Conservation (phyloP, 2,888 invertebrate species). For the Ctena decussata region DNA sequence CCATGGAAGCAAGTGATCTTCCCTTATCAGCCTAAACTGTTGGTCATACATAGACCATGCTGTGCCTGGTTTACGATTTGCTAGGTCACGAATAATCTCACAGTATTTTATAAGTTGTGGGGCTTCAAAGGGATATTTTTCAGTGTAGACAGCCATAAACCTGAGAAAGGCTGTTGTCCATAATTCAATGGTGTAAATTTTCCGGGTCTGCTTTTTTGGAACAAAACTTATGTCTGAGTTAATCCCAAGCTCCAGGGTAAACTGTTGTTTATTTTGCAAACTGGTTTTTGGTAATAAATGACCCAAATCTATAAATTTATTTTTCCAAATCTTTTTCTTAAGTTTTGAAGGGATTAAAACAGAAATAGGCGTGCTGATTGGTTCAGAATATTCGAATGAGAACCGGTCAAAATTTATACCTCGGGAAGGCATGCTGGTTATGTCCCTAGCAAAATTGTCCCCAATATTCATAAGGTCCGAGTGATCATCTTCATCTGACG, state of each 20-base stretch:
- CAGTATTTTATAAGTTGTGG: slow-evolving; percentile 16
- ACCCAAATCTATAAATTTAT: no score
- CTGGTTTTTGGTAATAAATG: no score
- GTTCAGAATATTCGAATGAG: no score
- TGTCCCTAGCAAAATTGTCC: no score
- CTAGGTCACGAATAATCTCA: slow-evolving; percentile 22
- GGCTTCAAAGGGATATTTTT: not conserved
- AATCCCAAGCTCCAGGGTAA: not conserved
- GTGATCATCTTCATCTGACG: no score
- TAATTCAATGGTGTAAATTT: not conserved
- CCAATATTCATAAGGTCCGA: no score
- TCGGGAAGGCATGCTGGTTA: no score
- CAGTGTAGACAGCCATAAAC: slow-evolving; percentile 2
- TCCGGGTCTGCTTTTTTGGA: not conserved
- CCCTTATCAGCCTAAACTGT: slow-evolving; percentile 13
- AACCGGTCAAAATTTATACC: no score
- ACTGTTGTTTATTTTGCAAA: no score
- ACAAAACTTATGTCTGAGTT: not conserved
- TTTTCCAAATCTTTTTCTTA: no score
- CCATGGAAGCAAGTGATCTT: slow-evolving; percentile 21
- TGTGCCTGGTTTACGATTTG: not conserved
- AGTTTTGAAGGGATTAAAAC: no score
- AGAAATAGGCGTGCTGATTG: no score
- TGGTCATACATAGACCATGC: slow-evolving; percentile 20
- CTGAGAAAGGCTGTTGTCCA: slow-evolving; percentile 18